Base-by-base conservation (phyloP, 2,113 vertebrate genomes). In the Nanger granti region DNA sequence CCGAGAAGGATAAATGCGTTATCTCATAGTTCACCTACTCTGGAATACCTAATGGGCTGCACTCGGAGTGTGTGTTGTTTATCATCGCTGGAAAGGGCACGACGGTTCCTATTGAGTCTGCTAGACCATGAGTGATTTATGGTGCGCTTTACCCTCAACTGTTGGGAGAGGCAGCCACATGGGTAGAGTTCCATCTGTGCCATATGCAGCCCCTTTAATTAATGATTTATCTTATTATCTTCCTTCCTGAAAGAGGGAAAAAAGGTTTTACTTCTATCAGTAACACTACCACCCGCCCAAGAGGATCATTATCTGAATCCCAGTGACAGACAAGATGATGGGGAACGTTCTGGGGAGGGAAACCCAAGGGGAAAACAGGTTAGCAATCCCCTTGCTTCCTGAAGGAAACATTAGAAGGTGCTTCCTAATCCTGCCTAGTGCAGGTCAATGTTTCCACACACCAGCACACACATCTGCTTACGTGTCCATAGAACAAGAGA, bases 1-100 rank as follows among this genome's bases (percentile, higher is more conserved):
- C 95, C 64, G 89, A 98, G 98, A 96, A 98, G 98, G 98, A 98
- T 95, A 94, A 98, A 98, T 94, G 97, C 89, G 97, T 99, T 96
- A 98, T 98, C 99, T 98, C 92, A 98, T 98, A 96, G 96, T 95
- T 98, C 98, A 98, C 99, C 98, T 98, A 79, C 97, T 98, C 98
- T 96, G 88, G 98, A 98, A 98, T 95, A 96, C 97, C 88, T 97
- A 98, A 97, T 83, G 96, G 98, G 94, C 96, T 98, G 97, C 95
- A 24, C 90, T 59, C 97, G 97, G 91, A 96, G 94, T 52, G 69
- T 54, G 54, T 28, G 95, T 91, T 98, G 98, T 98, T 98, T 98
- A 98, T 98, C 98, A 98, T 98, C 97, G 57, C 95, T 62, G 95
- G 95, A 97, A 97, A 98, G 98, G 98, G 93, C 98, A 96, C 97